phyloP scores from a whole-genome alignment of 35 echinoderm and acorn worm genomes.

The Anneissia japonica region DNA sequence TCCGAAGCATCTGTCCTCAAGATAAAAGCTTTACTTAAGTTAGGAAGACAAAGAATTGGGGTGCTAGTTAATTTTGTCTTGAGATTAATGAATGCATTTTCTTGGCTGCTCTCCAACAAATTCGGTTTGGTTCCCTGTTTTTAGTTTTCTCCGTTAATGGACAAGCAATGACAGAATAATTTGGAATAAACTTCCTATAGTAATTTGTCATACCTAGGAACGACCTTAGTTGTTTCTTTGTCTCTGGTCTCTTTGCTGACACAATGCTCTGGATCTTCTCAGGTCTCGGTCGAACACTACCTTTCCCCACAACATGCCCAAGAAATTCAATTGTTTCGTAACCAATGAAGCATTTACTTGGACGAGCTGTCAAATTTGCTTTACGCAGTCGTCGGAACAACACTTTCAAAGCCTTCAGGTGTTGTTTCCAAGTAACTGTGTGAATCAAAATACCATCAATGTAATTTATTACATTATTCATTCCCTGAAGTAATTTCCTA shows the following conservation, averaged over 20 bases:
- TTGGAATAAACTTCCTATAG: neutral
- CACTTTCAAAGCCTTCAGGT: neutral
- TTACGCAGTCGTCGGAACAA: neutral
- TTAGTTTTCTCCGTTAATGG: conserved; percentile 14
- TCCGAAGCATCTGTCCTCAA: conserved; percentile 5
- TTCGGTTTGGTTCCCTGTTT: neutral
- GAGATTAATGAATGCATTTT: neutral
- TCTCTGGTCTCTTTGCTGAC: neutral
- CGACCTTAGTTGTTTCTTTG: neutral
- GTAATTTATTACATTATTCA: conserved; percentile 2
- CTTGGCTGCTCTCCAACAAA: conserved; percentile 16
- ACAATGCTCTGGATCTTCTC: conserved; percentile 9
- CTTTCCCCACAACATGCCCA: neutral
- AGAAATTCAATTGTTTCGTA: neutral
- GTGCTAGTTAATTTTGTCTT: neutral
- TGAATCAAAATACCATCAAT: conserved; percentile 25
- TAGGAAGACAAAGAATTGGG: conserved; percentile 1
- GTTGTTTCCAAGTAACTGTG: neutral
- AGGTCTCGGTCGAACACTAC: neutral
- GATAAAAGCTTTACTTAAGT: conserved; percentile 11
- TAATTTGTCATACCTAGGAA: too few species aligned
- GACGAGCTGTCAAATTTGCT: neutral
- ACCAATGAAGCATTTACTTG: conserved; percentile 2
- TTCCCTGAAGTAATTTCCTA: neutral
- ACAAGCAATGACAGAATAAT: neutral